Base-by-base conservation (phyloP, 2,797 vertebrate genomes). In the Peromyscus melanophrys region DNA sequence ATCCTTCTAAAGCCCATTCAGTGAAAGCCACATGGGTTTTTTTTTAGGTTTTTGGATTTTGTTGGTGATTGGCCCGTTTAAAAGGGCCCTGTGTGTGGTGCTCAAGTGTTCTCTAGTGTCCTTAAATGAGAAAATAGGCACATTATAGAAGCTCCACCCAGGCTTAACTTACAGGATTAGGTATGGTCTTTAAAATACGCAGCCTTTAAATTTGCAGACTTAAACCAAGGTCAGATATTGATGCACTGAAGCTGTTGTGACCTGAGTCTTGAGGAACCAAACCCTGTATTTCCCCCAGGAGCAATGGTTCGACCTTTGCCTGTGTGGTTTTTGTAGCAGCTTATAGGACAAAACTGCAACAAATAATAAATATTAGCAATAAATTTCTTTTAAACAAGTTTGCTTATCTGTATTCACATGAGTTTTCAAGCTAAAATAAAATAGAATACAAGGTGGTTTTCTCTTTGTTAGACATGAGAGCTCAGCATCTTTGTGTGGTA, bases 341-440 rank as follows among this genome's bases (percentile, higher is more conserved):
- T 80, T 23, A n/a, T 27, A 55, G 93, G 67, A 76, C 7, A 43
- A 86, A 87, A 85, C 19, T 57, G 34, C 37, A 19, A 23, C 7
- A 59, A 73, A 73, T 89, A 25, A 46, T 19, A 17, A 61, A 25
- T 69, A 57, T 67, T 43, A 19, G 27, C n/a, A 71, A 27, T 43
- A 0, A 4, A 4, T 78, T 37, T 63, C 1, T 55, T 71, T 61
- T 52, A 76, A 63, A 81, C 13, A 71, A n/a, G 76, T 81, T 78
- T 91, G 16, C 13, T 12, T 40, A 29, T 2, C 40, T n/a, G 27
- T 23, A 25, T 37, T 34, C 25, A 69, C 8, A 91, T 61, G 29
- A 82, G 59, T 71, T 94, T 71, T 23, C 43, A 77, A 73, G 92
- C 34, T 89, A 78, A 81, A 96, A 49, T 80, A 80, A 73, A 82